A percentile compares a stretch with the other conserved stretches of the same genome.
Conservation (phyloP, 2,113 vertebrate species). For the Archilochus colubris region DNA sequence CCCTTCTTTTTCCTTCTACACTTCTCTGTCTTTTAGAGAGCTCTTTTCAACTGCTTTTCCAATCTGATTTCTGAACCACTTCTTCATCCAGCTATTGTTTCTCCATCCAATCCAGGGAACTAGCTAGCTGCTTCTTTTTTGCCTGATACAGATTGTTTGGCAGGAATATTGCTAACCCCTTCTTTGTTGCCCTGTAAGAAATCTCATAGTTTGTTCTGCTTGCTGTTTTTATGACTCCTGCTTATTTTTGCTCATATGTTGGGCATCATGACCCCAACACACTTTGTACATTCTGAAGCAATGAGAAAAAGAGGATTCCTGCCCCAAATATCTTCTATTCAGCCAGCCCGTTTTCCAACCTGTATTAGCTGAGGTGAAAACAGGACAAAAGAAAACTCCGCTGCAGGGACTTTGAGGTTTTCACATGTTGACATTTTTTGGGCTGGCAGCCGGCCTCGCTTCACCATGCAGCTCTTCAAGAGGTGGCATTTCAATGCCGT, state of each 20-base stretch:
- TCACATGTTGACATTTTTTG: neutral
- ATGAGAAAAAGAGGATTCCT: neutral
- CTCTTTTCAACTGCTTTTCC: neutral
- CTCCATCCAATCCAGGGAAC: neutral
- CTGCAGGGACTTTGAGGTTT: neutral
- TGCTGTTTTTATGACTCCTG: neutral
- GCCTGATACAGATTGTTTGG: neutral
- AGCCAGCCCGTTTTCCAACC: neutral
- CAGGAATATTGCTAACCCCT: neutral
- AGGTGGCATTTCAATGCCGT: neutral
- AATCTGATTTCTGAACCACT: neutral
- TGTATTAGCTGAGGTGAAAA: neutral
- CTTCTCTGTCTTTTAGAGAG: neutral
- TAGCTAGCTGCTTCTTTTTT: neutral
- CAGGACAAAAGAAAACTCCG: neutral
- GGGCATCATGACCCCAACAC: neutral
- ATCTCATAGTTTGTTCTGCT: neutral
- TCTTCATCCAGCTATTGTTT: neutral
- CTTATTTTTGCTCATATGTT: fast-evolving
- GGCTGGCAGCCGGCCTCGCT: conserved; percentile 17
- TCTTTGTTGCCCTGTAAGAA: neutral
- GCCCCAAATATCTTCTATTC: neutral
- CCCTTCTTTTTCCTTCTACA: neutral
- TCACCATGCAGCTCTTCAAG: neutral
- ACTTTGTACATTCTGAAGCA: neutral